These are phyloP conservation scores for Vireo griseus DNA, from an alignment of 2,797 vertebrate genomes.

Conservation along the genomic window DNA sequence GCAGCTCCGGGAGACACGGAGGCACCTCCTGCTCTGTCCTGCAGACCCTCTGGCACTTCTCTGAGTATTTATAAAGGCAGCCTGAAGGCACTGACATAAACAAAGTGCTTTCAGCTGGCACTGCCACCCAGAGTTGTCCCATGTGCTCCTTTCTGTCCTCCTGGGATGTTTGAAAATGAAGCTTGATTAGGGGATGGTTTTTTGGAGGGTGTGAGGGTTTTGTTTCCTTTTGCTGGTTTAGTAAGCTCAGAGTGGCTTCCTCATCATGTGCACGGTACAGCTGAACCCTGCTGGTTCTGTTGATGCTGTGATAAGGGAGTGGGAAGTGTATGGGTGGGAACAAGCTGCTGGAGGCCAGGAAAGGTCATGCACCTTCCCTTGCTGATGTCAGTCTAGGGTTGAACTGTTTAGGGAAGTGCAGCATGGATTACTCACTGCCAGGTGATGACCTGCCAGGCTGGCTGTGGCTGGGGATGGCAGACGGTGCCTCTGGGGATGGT, in stretches of 20 bases:
- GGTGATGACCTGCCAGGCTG: accelerated
- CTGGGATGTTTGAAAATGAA: background rate
- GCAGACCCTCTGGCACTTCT: background rate
- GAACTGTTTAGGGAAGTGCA: background rate
- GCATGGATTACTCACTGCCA: background rate
- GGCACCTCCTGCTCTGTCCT: background rate
- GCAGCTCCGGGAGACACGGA: background rate
- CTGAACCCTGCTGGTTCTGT: background rate
- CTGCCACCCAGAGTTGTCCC: background rate
- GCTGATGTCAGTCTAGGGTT: background rate
- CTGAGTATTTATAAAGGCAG: background rate
- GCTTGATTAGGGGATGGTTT: background rate
- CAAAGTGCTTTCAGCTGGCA: background rate
- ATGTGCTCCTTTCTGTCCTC: background rate
- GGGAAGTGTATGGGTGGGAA: background rate
- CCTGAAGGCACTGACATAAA: background rate
- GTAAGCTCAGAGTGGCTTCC: background rate
- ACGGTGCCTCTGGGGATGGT: background rate
- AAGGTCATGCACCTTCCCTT: background rate
- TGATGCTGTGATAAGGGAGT: accelerated
- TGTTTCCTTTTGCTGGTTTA: background rate
- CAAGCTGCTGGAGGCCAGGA: background rate
- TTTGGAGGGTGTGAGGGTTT: accelerated
- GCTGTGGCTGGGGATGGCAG: background rate
- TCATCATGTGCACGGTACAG: accelerated